phyloP scores from a whole-genome alignment of 2,113 vertebrate species.

The Lophotis ruficrista region DNA sequence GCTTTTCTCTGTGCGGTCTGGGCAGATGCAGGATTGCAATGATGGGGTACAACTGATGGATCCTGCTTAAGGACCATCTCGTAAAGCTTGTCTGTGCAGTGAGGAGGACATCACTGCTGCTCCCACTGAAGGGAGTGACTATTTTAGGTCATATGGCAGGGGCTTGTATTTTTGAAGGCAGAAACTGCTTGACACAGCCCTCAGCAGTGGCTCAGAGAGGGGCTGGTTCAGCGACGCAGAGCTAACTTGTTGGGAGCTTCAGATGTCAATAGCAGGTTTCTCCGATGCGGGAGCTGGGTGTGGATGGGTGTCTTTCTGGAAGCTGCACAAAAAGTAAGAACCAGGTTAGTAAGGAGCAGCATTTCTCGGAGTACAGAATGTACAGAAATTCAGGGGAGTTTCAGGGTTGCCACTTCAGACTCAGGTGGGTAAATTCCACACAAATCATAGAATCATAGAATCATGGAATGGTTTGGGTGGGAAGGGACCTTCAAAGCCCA shows the following conservation, averaged over 20 bases:
- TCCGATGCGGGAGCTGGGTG: rapidly evolving
- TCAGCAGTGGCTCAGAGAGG: neutral
- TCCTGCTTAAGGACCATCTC: neutral
- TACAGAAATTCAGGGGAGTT: neutral
- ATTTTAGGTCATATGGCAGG: too few species aligned
- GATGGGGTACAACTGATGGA: neutral
- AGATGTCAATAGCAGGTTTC: neutral
- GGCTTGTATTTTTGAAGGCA: neutral
- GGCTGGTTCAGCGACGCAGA: neutral
- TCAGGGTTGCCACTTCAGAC: neutral
- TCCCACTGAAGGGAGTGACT: neutral
- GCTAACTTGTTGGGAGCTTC: neutral
- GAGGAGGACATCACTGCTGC: neutral
- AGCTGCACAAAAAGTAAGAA: neutral
- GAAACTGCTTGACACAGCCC: neutral
- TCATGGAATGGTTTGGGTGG: too few species aligned
- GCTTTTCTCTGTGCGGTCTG: neutral
- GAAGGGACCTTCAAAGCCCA: too few species aligned
- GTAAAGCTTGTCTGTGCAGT: neutral
- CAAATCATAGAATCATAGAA: too few species aligned
- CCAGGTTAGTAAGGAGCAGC: neutral
- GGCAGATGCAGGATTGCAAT: neutral
- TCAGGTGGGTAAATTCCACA: neutral
- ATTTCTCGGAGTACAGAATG: neutral
- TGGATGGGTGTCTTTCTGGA: neutral